Conservation (phyloP, 2,113 vertebrate genomes). For the Litocranius walleri region DNA sequence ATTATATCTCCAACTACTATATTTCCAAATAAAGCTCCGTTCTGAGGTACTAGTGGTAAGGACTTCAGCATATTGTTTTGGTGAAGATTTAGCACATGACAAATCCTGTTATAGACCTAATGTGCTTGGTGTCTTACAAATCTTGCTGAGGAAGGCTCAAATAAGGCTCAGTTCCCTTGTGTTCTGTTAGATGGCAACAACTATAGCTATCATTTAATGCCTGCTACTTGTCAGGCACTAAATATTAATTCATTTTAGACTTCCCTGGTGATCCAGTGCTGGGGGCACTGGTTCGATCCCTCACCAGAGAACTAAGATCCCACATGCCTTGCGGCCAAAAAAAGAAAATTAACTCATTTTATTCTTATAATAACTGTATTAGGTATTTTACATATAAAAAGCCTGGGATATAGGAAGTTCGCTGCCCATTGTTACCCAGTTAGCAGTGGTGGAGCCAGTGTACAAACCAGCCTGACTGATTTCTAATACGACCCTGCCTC, state of each 20-base stretch:
- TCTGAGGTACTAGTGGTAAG: not conserved
- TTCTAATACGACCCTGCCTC: not conserved
- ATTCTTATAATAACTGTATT: not conserved
- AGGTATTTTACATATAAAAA: not conserved
- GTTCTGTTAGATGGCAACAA: not conserved
- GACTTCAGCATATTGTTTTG: not conserved
- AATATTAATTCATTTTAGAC: not conserved
- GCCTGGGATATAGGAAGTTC: not conserved
- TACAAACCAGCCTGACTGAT: not conserved
- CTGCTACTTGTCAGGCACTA: not conserved
- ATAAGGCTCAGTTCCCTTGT: not conserved
- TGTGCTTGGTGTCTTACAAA: not conserved
- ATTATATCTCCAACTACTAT: not conserved
- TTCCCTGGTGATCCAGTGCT: not conserved
- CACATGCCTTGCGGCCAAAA: not conserved
- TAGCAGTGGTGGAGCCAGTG: not conserved
- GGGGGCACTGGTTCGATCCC: not conserved
- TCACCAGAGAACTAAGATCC: not conserved
- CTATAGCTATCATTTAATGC: not conserved
- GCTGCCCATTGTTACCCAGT: not conserved
- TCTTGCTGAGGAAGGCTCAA: not conserved
- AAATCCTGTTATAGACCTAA: not conserved
- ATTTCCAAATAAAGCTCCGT: not conserved
- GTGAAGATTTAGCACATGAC: not conserved
- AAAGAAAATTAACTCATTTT: not conserved